Base-by-base conservation (phyloP, 2,113 vertebrate genomes). In the Pseudois nayaur region DNA sequence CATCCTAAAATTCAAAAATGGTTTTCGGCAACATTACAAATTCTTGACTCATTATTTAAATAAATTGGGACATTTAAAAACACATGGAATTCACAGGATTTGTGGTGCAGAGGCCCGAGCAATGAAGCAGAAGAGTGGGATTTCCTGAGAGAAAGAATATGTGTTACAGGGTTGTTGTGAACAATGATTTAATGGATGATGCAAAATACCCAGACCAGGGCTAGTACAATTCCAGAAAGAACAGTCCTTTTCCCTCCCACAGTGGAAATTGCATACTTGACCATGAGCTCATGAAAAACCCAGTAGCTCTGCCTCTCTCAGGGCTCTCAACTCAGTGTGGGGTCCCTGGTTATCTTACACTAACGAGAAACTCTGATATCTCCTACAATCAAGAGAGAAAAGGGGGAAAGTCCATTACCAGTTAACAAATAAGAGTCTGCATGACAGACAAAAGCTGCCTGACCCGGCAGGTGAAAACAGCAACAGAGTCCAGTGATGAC, bases 381-480 rank as follows among this genome's bases (percentile, higher is more conserved):
- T 23, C 33, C 16, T 45, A 36, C 40, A 17, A 10, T 17, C 31
- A 19, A 33, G 52, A 74, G 59, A 60, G 27, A 7, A 15, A 25
- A 15, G 11, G 1, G 8, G 7, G 6, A 31, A 25, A 50, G 71
- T 17, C 43, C 33, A 3, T 5, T 0, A 12, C 8, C 27, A 9
- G 36, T 33, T 40, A 67, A 17, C 2, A 45, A 25, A 12, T 2
- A 40, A 14, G 12, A 13, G 5, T 33, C 13, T 45, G 6, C 1
- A 31, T 8, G 52, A 43, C 1, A 29, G 62, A 52, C 29, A 62
- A 12, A 40, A n/a, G 7, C 62, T 43, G 48, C 78, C 83, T 9
- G 17, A 10, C 40, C 27, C 0, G 0, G 1, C 8, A 8, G 40
- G 76, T n/a, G 33, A 55, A 9, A 45, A 45, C 3, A 1, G 5